A percentile compares a stretch with the other conserved stretches of the same genome.
These are phyloP conservation scores for Perizoma flavofasciatum DNA, from an alignment of 2,888 invertebrate species.

Conservation along the genomic window DNA sequence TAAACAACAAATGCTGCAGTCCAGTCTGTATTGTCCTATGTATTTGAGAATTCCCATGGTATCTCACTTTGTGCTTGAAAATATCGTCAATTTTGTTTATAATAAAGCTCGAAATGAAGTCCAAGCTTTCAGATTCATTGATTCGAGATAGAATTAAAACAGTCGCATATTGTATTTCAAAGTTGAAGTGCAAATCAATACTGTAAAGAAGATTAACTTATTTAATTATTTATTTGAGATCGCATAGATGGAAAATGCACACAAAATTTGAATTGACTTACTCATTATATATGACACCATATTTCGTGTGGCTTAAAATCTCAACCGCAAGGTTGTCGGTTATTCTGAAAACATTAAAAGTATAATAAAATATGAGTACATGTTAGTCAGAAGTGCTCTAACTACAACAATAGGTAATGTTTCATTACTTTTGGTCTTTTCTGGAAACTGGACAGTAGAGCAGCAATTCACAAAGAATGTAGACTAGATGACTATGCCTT, in stretches of 20 bases:
- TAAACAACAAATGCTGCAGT: conserved; percentile 64
- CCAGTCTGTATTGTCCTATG: conserved; percentile 64
- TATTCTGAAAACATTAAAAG: conserved; percentile 57
- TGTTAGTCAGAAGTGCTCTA: not conserved
- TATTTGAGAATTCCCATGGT: conserved; percentile 69
- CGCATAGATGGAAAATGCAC: not conserved
- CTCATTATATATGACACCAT: conserved; percentile 45
- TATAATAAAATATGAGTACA: not conserved
- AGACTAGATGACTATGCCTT: conserved; percentile 57
- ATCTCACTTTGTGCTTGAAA: conserved; percentile 67
- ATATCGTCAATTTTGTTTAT: conserved; percentile 57
- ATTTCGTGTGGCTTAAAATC: conserved; percentile 52
- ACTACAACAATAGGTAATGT: not conserved
- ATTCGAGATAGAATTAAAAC: conserved; percentile 56
- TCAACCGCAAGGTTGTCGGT: conserved; percentile 58
- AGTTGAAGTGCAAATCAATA: conserved; percentile 56
- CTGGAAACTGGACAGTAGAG: conserved; percentile 75
- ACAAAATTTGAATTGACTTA: conserved; percentile 41
- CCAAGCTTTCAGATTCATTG: conserved; percentile 47
- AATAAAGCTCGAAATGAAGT: conserved; percentile 53
- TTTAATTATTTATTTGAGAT: not conserved
- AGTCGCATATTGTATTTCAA: conserved; percentile 61
- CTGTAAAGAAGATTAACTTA: conserved; percentile 49
- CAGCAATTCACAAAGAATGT: conserved; percentile 72
- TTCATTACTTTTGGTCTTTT: conserved; percentile 80